Conservation (phyloP, 2,797 vertebrate genomes). For the Enteromius trimaculatus region DNA sequence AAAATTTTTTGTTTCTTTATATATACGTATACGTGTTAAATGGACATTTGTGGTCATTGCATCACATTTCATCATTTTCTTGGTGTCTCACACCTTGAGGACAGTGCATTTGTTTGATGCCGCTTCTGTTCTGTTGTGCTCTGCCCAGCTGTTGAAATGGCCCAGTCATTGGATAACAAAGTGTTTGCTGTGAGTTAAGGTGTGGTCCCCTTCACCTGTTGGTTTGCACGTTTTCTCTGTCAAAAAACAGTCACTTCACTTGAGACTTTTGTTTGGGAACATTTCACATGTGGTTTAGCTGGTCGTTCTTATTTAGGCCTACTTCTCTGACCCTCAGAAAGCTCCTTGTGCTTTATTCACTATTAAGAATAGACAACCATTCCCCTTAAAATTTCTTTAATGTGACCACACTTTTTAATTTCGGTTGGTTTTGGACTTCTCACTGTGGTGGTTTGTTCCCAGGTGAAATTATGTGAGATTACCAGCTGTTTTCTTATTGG, state of each 20-base stretch:
- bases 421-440: conserved; percentile 68
- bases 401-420: neutral
- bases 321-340: neutral
- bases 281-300: neutral
- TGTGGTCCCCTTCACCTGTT: neutral
- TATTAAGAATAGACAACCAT: neutral
- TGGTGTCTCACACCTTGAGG: neutral
- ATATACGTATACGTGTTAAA: neutral
- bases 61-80: neutral
- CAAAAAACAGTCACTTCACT: neutral
- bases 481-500: conserved; percentile 85
- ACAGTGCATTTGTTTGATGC: neutral
- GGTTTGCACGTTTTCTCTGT: neutral
- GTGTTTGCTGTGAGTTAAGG: neutral
- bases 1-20: neutral
- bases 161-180: neutral
- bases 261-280: neutral
- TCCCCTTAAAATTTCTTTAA: neutral
- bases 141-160: neutral
- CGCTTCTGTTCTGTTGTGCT: neutral
- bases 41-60: neutral
- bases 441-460: conserved; percentile 72
- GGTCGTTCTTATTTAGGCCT: neutral
- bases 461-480: conserved; percentile 85
- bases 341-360: neutral